Percentiles rank a stretch among this genome's conserved stretches.
Conservation (phyloP, 92 coral and sea anemone species). For the Chrysogorgia sp. region DNA sequence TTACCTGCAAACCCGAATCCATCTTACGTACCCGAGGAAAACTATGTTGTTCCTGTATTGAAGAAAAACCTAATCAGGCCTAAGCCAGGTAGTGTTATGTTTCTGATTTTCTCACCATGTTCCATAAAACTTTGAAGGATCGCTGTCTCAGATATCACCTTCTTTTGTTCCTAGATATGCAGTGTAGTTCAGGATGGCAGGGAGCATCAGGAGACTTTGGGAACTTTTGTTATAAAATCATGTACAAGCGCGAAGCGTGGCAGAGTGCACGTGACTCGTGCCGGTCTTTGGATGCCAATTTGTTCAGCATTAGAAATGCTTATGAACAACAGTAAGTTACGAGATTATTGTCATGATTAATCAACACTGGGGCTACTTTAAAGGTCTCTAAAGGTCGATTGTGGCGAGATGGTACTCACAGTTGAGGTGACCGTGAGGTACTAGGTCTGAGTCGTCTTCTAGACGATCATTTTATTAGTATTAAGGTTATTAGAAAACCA, state of each 20-base stretch:
- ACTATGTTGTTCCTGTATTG: slow-evolving; percentile 33
- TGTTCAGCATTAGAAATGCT: slow-evolving; percentile 97
- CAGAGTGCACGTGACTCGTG: slow-evolving; percentile 80
- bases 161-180: slow-evolving; percentile 61
- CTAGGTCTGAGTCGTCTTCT: too few species aligned
- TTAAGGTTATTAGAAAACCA: too few species aligned
- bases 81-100: slow-evolving; percentile 46
- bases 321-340: slow-evolving; percentile 77
- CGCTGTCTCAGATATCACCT: slow-evolving; percentile 30
- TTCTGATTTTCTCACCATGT: neutral
- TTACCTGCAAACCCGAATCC: slow-evolving; percentile 23
- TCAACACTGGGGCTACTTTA: too few species aligned
- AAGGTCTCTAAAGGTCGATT: too few species aligned
- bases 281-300: slow-evolving; percentile 73
- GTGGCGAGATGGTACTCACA: too few species aligned
- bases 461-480: too few species aligned
- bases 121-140: neutral
- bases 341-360: neutral
- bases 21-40: slow-evolving; percentile 15
- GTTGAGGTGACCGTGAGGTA: too few species aligned
- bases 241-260: slow-evolving; percentile 77
- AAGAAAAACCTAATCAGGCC: slow-evolving; percentile 64
- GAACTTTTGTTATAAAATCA: slow-evolving; percentile 84
- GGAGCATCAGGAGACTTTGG: slow-evolving; percentile 98
- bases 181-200: slow-evolving; percentile 94